Percentiles rank a stretch among this genome's conserved stretches.
Evolutionary conservation across 2,888 invertebrate species (phyloP).

Genomic region (Ashinkailepas kermadecensis): DNA sequence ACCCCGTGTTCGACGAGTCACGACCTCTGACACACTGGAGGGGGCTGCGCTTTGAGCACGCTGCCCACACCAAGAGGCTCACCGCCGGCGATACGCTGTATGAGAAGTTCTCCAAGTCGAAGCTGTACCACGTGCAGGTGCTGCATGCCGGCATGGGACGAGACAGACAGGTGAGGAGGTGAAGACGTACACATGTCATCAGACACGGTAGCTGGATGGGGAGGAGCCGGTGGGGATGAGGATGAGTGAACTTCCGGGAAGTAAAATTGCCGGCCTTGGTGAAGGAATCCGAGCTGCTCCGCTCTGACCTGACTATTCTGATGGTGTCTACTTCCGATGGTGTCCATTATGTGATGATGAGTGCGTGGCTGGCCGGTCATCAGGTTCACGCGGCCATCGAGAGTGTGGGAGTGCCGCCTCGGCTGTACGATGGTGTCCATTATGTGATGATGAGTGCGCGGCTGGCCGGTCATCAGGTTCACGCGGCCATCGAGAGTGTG

Average conservation of each 20-base stretch:
- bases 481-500: slow-evolving; percentile 67
- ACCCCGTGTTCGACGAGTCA: neutral
- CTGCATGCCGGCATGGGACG: slow-evolving; percentile 59
- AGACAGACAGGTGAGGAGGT: neutral
- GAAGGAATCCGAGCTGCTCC: neutral
- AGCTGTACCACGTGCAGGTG: slow-evolving; percentile 68
- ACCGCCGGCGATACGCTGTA: slow-evolving; percentile 70
- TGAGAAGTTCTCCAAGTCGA: slow-evolving; percentile 66
- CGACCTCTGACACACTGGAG: slow-evolving; percentile 54
- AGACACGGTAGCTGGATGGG: too few species aligned
- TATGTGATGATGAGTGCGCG: too few species aligned
- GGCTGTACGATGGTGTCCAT: slow-evolving; percentile 65
- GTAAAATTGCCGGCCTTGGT: neutral
- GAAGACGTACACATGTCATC: neutral
- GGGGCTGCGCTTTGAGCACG: slow-evolving; percentile 79
- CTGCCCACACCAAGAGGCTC: slow-evolving; percentile 59
- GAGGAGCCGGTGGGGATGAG: too few species aligned
- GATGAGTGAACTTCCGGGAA: neutral
- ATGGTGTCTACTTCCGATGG: too few species aligned
- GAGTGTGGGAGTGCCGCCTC: slow-evolving; percentile 78
- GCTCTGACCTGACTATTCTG: too few species aligned
- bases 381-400: slow-evolving; percentile 59
- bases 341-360: too few species aligned
- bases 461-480: slow-evolving; percentile 21
- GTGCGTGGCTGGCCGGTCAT: too few species aligned